These are phyloP conservation scores for Indri indri DNA, from an alignment of 2,113 vertebrate species.

Conservation along the genomic window DNA sequence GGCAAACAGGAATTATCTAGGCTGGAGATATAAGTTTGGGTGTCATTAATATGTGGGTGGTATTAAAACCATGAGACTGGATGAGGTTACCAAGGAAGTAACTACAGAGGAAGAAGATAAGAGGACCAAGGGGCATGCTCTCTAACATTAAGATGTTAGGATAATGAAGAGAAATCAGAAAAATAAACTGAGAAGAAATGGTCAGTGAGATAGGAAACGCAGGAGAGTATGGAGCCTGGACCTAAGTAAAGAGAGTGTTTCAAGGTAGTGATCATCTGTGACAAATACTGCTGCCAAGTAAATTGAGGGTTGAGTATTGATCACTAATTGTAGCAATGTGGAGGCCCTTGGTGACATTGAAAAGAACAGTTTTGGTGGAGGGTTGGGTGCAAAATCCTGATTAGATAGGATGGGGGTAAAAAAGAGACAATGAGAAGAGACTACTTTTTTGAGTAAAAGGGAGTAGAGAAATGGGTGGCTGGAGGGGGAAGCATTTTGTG, in stretches of 20 bases:
- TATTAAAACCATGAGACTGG: neutral
- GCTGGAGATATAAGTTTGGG: neutral
- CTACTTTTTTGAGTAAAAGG: neutral
- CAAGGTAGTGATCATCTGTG: neutral
- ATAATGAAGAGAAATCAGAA: neutral
- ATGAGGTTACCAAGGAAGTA: neutral
- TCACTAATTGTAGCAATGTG: neutral
- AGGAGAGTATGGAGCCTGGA: neutral
- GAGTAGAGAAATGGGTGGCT: neutral
- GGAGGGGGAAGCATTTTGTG: neutral
- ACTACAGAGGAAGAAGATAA: neutral
- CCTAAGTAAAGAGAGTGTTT: neutral
- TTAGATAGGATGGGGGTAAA: neutral
- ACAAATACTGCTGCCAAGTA: neutral
- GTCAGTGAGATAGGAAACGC: neutral
- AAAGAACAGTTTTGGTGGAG: constrained; percentile 28
- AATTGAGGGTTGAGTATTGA: neutral
- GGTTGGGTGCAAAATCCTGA: neutral
- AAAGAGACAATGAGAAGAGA: neutral
- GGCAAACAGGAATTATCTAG: constrained; percentile 1
- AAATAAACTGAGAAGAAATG: neutral
- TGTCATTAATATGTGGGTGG: neutral
- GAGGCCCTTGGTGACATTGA: neutral
- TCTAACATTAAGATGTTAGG: neutral
- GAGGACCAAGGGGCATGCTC: neutral